Base-by-base conservation (phyloP, 2,888 invertebrate species). In the Oxycera nigricornis region DNA sequence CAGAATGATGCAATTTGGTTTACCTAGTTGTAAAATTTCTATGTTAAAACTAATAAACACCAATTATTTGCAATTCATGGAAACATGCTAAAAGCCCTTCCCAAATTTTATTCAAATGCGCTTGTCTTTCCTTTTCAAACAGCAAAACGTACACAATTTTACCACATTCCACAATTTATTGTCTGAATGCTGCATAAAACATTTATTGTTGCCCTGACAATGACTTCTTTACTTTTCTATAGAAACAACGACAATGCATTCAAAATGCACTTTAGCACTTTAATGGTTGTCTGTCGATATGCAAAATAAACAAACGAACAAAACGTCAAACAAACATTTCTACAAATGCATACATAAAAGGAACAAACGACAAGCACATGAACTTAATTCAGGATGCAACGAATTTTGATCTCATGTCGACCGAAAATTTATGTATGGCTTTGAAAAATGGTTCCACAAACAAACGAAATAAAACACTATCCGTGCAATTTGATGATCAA, bases 401-500 rank as follows among this genome's bases (percentile, higher is more conserved):
- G 65, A 65, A 65, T 41, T 39, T 24, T 65, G 65, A 65, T 41
- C 65, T 65, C 30, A 17, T 65, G 65, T 65, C 65, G 65, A 65
- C 65, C 20, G 30, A 20, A 70, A 70, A 70, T 70, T 52, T 70
- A 70, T 70, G 70, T 31, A 31, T 70, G 20, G n/a, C n/a, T n/a
- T n/a, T 52, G 30, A 52, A 70, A 70, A 70, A 70, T 9, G 30
- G 52, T 70, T 55, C 30, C n/a, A n/a, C n/a, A 55, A 46, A 52
- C 70, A 70, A 70, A 35, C 35, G 26, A 55, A 70, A 70, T 31
- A 70, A 55, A 22, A 30, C 70, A 24, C 22, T 52, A 24, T 22
- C 31, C 24, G 70, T 52, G 70, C 52, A 52, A 70, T 70, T 70
- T 52, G 52, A 70, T 70, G 70, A 70, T 70, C 70, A 70, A 52